Conservation (phyloP, 2,797 vertebrate genomes). For the Dendrocincla fuliginosa region DNA sequence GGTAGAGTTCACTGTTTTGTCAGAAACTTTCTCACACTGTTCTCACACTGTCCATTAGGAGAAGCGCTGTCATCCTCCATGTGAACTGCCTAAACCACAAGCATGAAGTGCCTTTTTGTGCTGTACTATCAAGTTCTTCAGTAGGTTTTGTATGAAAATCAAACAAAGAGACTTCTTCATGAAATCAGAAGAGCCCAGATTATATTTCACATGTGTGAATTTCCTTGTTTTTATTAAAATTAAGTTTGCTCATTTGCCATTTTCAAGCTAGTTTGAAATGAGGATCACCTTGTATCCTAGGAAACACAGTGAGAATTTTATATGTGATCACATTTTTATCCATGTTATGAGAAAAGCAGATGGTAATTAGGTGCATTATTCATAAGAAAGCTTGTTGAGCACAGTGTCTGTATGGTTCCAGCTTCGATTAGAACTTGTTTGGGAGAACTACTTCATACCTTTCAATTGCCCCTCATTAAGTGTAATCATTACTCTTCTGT, state of each 20-base stretch:
- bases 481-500: constrained; percentile 57
- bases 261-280: constrained; percentile 76
- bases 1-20: neutral
- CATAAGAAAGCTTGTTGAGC: constrained; percentile 60
- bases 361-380: constrained; percentile 74
- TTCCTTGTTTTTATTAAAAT: constrained; percentile 79
- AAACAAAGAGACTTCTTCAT: constrained; percentile 64
- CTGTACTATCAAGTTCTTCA: constrained; percentile 23
- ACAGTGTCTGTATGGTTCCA: constrained; percentile 31
- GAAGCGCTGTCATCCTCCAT: neutral
- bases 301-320: constrained; percentile 68
- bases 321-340: constrained; percentile 71
- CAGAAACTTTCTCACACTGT: constrained; percentile 3
- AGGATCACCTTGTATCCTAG: constrained; percentile 74
- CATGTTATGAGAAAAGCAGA: constrained; percentile 69
- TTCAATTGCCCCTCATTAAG: constrained; percentile 61
- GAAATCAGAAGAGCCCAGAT: constrained; percentile 65
- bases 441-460: constrained; percentile 44
- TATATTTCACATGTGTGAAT: constrained; percentile 71
- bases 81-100: neutral
- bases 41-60: neutral
- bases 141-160: constrained; percentile 59
- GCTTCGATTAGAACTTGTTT: constrained; percentile 46
- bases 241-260: constrained; percentile 75
- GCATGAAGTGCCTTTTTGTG: neutral